Percentiles rank a stretch among this genome's conserved stretches.
phyloP scores from a whole-genome alignment of 2,888 invertebrate species.

The Nephrotoma flavescens region DNA sequence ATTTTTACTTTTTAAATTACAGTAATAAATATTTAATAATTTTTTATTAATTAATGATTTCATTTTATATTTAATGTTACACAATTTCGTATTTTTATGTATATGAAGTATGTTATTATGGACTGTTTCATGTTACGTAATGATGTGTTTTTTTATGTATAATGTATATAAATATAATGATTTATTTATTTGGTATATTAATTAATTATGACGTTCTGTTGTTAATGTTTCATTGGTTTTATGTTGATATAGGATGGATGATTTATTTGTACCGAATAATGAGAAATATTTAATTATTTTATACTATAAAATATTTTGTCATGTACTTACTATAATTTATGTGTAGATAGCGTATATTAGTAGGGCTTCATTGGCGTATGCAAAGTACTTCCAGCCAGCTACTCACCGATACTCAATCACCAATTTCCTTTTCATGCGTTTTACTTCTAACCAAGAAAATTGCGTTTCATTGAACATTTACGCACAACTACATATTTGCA shows the following conservation, averaged over 20 bases:
- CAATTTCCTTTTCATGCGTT: too few relatives aligned
- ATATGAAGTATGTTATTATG: background rate
- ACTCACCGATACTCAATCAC: too few relatives aligned
- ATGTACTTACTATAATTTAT: background rate
- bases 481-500: too few relatives aligned
- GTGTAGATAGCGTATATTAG: background rate
- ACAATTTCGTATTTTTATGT: too few relatives aligned
- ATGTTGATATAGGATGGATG: background rate
- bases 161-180: background rate
- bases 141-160: background rate
- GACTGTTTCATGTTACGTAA: background rate
- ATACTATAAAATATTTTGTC: background rate
- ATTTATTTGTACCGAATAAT: background rate
- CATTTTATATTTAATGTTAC: background rate
- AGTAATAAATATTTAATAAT: background rate
- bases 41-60: background rate
- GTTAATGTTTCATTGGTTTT: background rate
- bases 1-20: background rate
- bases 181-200: background rate
- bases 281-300: background rate
- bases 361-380: too few relatives aligned
- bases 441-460: too few relatives aligned
- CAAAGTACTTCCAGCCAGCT: too few relatives aligned
- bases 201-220: background rate
- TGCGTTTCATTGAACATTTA: too few relatives aligned